These are phyloP conservation scores for Tonatia bakeri DNA, from an alignment of 2,113 vertebrate species.

Conservation along the genomic window DNA sequence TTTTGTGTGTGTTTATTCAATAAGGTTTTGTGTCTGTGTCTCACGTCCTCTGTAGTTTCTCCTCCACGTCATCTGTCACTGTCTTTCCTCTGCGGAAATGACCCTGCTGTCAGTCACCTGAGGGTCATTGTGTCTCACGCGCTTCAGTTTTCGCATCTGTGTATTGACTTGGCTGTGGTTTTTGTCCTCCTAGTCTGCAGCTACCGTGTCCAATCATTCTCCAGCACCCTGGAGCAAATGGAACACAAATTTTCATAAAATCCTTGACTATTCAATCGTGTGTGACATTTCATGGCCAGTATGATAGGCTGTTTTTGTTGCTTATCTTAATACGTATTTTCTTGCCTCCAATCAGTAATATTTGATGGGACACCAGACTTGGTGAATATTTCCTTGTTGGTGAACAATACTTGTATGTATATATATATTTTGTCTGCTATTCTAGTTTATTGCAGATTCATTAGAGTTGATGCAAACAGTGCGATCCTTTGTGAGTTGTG, in stretches of 20 bases:
- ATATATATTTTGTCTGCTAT: neutral
- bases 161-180: too few species aligned
- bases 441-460: neutral
- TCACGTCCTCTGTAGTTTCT: too few species aligned
- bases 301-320: rapidly evolving
- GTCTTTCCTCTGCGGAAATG: too few species aligned
- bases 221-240: too few species aligned
- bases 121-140: too few species aligned
- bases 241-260: neutral
- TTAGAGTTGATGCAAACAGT: neutral
- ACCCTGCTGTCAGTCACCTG: too few species aligned
- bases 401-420: neutral
- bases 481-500: rapidly evolving
- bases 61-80: too few species aligned
- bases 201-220: too few species aligned
- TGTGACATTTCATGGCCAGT: neutral
- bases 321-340: neutral
- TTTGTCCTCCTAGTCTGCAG: too few species aligned
- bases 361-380: neutral
- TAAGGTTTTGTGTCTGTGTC: too few species aligned
- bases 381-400: neutral
- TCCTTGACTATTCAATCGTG: rapidly evolving
- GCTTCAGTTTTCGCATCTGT: too few species aligned
- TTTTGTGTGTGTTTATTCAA: too few species aligned
- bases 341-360: neutral